A percentile compares a stretch with the other conserved stretches of the same genome.
phyloP scores from a whole-genome alignment of 2,797 vertebrate species.

The Furcifer pardalis region DNA sequence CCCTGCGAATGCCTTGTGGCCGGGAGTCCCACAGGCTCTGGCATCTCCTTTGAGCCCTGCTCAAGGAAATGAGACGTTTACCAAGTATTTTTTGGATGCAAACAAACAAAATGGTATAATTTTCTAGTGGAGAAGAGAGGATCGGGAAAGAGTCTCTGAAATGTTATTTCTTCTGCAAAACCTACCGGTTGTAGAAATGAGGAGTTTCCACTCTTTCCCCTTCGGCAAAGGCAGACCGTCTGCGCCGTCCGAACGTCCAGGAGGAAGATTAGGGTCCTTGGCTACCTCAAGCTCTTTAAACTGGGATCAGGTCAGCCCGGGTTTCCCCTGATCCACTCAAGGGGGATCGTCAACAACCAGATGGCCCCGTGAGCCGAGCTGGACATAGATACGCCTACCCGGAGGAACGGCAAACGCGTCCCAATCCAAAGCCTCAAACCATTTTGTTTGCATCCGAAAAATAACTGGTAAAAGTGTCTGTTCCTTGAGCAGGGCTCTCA shows the following conservation, averaged over 20 bases:
- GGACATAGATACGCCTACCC: accelerated
- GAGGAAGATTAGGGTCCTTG: not conserved
- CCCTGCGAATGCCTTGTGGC: not conserved
- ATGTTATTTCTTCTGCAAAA: not conserved
- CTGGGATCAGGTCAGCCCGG: accelerated
- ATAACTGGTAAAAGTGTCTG: too few relatives aligned
- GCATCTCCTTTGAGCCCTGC: not conserved
- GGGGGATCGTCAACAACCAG: not conserved
- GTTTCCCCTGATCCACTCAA: not conserved
- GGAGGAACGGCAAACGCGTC: not conserved
- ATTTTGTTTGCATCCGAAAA: too few relatives aligned
- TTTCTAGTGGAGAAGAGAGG: not conserved
- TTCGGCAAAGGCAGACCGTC: not conserved
- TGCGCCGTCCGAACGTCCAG: accelerated
- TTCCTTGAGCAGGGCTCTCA: too few relatives aligned
- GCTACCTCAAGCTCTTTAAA: not conserved
- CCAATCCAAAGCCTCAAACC: accelerated
- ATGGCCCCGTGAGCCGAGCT: accelerated
- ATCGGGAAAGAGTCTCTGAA: not conserved
- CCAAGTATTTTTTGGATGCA: not conserved
- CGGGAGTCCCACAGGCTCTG: not conserved
- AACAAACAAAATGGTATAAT: too few relatives aligned
- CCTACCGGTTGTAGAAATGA: not conserved
- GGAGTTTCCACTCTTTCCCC: not conserved
- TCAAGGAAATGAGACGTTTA: too few relatives aligned